phyloP scores from a whole-genome alignment of 2,113 vertebrate genomes.

The Pelvicachromis taeniatus region DNA sequence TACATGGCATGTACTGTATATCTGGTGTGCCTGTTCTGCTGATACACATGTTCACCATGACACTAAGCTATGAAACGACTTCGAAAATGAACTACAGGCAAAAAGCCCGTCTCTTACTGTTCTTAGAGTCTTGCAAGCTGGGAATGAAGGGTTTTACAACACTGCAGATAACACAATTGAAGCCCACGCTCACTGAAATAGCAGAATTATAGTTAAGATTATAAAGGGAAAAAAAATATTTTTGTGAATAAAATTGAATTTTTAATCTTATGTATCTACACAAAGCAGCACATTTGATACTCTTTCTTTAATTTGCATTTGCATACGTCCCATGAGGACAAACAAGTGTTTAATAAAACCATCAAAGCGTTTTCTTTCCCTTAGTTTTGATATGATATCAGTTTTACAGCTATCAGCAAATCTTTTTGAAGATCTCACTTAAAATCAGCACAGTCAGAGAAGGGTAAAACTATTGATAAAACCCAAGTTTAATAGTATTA shows the following conservation, averaged over 20 bases:
- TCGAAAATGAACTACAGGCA: neutral
- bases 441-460: neutral
- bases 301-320: neutral
- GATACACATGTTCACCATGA: neutral
- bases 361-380: neutral
- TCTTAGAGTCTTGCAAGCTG: neutral
- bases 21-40: neutral
- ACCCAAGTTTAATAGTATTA: neutral
- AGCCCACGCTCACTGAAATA: neutral
- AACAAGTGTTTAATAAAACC: neutral
- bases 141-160: neutral
- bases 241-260: neutral
- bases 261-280: slow-evolving; percentile 10
- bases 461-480: neutral
- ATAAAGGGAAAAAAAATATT: neutral
- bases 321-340: neutral
- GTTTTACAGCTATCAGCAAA: neutral
- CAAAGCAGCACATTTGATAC: neutral
- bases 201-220: neutral
- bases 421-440: neutral
- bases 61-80: neutral
- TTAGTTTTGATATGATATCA: neutral
- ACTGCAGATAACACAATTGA: neutral
- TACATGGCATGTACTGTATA: neutral
- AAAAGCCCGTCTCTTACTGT: neutral